Evolutionary conservation across 2,113 vertebrate genomes (phyloP), one percentile per base, ranked within the genome.

Genomic region (Embiotoca jacksoni): DNA sequence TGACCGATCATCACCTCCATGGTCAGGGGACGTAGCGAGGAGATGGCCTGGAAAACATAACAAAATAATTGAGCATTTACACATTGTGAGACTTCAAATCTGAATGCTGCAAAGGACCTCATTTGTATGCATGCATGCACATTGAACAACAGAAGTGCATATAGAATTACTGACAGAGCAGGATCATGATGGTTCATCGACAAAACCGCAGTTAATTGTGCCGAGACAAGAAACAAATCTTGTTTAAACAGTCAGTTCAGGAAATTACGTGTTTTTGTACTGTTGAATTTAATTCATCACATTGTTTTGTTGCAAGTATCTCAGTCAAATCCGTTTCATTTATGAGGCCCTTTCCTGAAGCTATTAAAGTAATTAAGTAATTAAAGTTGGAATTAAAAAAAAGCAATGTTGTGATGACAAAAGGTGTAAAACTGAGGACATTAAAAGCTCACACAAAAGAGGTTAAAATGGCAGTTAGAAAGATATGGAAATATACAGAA

Each of bases 21-120:
- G 92, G 63, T 94, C 93, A 47, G 92, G 79, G 7, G 88, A 92
- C 30, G 89, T 64, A 61, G 75, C 69, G 9, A 79, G 89, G 15
- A 82, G 81, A 30, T 88, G 85, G 36, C 88, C 91, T 92, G 75
- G 69, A 50, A 62, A 78, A 76, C 3, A 81, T 11, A 50, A 75
- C 3, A 49, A 39, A 71, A 70, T 30, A 2, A 31, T 16, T 64
- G 35, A 59, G 36, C 9, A n/a, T 9, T 50, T 70, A 37, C 16
- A 47, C 16, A 55, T 32, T 9, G 31, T 74, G 8, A 16, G 30
- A 46, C n/a, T 79, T 5, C 13, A 44, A 33, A 66, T 50, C 59
- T n/a, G 32, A 69, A 47, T 30, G 46, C 35, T 15, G 6, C 62
- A 8, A 50, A 46, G 41, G n/a, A 31, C 36, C 49, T 55, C 31